Percentiles rank a stretch among this genome's conserved stretches.
These are phyloP conservation scores for Phocoena phocoena DNA, from an alignment of 2,113 vertebrate genomes.

Conservation along the genomic window DNA sequence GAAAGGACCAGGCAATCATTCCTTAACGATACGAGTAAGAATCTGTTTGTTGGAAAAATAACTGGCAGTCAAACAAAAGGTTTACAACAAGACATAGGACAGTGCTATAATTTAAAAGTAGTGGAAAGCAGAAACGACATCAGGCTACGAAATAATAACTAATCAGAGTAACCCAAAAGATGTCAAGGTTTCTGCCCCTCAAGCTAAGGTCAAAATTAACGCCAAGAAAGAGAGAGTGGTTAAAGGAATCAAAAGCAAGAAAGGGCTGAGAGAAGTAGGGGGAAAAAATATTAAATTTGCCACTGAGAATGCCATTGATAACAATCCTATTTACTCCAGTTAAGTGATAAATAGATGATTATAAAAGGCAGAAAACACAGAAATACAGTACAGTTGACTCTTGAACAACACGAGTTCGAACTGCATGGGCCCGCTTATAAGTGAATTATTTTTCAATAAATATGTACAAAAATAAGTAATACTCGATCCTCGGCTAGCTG, in stretches of 20 bases:
- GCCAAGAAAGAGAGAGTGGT: neutral
- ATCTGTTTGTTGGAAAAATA: constrained; percentile 20
- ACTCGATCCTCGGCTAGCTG: neutral
- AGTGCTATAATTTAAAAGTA: neutral
- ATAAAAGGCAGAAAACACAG: neutral
- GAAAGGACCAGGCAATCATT: neutral
- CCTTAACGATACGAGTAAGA: neutral
- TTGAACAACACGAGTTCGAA: neutral
- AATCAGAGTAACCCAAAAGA: neutral
- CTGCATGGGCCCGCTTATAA: neutral
- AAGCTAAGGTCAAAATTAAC: neutral
- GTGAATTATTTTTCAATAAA: neutral
- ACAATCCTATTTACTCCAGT: neutral
- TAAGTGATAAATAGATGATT: neutral
- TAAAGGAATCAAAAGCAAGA: neutral
- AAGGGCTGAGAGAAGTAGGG: neutral
- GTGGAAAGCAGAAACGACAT: neutral
- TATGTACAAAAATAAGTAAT: neutral
- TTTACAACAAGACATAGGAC: neutral
- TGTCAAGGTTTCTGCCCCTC: neutral
- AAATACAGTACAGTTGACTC: neutral
- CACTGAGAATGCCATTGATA: neutral
- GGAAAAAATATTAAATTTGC: neutral
- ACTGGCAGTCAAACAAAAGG: neutral
- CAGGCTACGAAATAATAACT: neutral